These are phyloP conservation scores for Drosophila diplacantha DNA, from an alignment of 2,888 invertebrate genomes.

Conservation along the genomic window DNA sequence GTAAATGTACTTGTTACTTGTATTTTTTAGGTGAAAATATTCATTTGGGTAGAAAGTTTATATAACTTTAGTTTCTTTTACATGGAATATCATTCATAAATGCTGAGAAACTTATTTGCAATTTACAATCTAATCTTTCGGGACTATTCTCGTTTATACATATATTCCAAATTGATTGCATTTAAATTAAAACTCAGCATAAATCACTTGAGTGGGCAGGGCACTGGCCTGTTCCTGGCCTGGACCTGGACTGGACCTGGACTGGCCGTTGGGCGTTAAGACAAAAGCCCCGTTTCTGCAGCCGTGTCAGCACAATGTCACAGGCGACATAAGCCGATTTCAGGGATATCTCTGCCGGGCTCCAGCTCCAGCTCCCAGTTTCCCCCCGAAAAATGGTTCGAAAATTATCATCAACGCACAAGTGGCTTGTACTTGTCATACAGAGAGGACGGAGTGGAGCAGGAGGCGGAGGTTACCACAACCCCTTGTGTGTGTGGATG, in stretches of 20 bases:
- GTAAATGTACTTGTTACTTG: not conserved
- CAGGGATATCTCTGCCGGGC: constrained; percentile 57
- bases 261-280: constrained; percentile 43
- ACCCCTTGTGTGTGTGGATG: constrained; percentile 7
- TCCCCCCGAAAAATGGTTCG: constrained; percentile 51
- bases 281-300: constrained; percentile 65
- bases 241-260: constrained; percentile 4
- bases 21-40: not conserved
- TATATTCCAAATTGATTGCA: constrained; percentile 63
- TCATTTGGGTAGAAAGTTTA: not conserved
- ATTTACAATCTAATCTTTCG: constrained; percentile 6
- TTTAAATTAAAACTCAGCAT: constrained; percentile 66
- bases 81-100: too few species aligned
- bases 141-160: constrained; percentile 43
- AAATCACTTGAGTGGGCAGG: constrained; percentile 49
- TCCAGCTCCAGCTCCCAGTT: constrained; percentile 18
- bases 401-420: constrained; percentile 71
- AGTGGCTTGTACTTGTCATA: constrained; percentile 72
- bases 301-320: constrained; percentile 69
- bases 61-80: too few species aligned
- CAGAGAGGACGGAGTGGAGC: constrained; percentile 4
- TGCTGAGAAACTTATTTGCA: not conserved
- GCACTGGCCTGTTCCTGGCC: constrained; percentile 7
- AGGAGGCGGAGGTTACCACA: constrained; percentile 8
- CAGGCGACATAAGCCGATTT: constrained; percentile 77